Evolutionary conservation across 2,113 vertebrate genomes (phyloP).

Genomic region (Myiopsitta monachus): DNA sequence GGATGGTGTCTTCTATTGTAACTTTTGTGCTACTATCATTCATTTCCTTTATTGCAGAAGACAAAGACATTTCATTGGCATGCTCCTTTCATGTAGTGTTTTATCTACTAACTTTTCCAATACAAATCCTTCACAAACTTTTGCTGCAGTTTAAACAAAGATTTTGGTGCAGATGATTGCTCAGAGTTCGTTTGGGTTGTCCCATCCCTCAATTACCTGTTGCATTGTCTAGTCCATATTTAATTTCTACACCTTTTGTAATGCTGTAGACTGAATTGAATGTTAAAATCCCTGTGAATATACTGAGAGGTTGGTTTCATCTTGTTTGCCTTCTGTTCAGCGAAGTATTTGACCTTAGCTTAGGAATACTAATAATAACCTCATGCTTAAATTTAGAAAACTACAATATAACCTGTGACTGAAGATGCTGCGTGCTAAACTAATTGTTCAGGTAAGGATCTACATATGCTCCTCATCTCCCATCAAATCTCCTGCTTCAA

Average conservation of each 20-base stretch:
- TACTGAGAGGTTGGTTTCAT: neutral
- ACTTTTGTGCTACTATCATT: slow-evolving; percentile 51
- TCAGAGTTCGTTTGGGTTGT: neutral
- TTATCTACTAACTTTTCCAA: slow-evolving; percentile 45
- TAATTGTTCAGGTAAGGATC: neutral
- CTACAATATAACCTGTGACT: neutral
- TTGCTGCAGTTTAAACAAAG: neutral
- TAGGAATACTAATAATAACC: neutral
- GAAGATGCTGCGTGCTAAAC: neutral
- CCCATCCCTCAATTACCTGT: neutral
- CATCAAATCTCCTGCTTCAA: neutral
- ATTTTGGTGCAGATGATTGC: neutral
- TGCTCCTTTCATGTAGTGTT: neutral
- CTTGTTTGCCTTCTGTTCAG: neutral
- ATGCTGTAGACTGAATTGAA: neutral
- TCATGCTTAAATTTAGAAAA: neutral
- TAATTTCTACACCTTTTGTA: neutral
- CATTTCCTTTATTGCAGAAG: slow-evolving; percentile 43
- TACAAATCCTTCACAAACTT: slow-evolving; percentile 9
- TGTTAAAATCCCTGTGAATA: neutral
- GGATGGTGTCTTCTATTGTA: slow-evolving; percentile 44
- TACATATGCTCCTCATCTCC: neutral
- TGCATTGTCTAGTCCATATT: neutral
- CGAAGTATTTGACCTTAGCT: neutral
- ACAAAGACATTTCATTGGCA: slow-evolving; percentile 58